phyloP scores from a whole-genome alignment of 2,888 invertebrate genomes.

The Limenitis arthemis region DNA sequence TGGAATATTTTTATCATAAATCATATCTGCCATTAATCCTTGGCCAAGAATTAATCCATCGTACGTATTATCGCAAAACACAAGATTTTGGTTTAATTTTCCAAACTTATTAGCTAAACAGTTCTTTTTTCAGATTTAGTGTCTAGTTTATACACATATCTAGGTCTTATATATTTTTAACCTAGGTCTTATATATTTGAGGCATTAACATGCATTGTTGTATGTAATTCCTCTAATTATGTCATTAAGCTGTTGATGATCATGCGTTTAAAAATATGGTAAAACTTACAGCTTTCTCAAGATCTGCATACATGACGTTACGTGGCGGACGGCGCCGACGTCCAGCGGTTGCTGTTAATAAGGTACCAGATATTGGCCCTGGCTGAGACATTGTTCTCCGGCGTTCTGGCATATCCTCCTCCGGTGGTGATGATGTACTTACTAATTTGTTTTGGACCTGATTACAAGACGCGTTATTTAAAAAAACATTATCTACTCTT shows the following conservation, averaged over 20 bases:
- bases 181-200: too few relatives aligned
- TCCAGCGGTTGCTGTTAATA: conserved; percentile 48
- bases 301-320: conserved; percentile 53
- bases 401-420: conserved; percentile 34
- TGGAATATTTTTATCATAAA: too few relatives aligned
- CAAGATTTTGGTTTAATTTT: too few relatives aligned
- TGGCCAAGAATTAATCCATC: too few relatives aligned
- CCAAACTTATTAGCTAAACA: too few relatives aligned
- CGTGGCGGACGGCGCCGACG: conserved; percentile 45
- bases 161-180: too few relatives aligned
- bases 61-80: too few relatives aligned
- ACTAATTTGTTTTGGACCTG: conserved; percentile 49
- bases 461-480: not conserved
- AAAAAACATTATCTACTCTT: not conserved
- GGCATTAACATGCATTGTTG: not conserved
- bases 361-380: conserved; percentile 46
- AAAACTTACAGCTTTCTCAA: conserved; percentile 39
- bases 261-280: not conserved
- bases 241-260: not conserved
- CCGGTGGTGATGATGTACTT: conserved; percentile 17
- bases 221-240: not conserved
- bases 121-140: too few relatives aligned
- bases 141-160: too few relatives aligned
- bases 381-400: conserved; percentile 58
- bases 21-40: too few relatives aligned